Evolutionary conservation across 2,797 vertebrate species (phyloP), one percentile per base, ranked within the genome.

Genomic region (Acipenser ruthenus): DNA sequence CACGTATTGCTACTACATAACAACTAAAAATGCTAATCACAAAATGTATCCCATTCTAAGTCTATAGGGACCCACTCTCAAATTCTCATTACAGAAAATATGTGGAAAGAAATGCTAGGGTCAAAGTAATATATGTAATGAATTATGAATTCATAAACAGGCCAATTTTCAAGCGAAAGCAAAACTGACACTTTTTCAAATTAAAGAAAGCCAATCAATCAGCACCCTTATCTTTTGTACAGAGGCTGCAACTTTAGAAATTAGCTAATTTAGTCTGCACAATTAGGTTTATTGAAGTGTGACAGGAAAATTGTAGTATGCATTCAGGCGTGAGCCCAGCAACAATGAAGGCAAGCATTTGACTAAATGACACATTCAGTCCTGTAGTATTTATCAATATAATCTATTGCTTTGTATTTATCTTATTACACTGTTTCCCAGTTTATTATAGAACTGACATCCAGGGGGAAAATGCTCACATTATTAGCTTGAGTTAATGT

Each of bases 201-300:
- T 73, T 77, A 64, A 82, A 86, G 86, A 86, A 91, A 91, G 90
- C 92, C 92, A 94, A 95, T 96, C 93, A 95, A 94, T 94, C 92
- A 93, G 88, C 85, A 88, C 83, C 83, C 92, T 95, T 97, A 96
- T 97, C 94, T 94, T 85, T 84, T 79, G 87, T 91, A 92, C 91
- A 91, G 92, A 92, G 93, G 91, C 92, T 90, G 91, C 88, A 93
- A 94, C 92, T 96, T 95, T 92, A 94, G 93, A 96, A 97, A 97
- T 95, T 94, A 96, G 92, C 93, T 96, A 90, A 95, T 98, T 98
- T 95, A 95, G 95, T 96, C 95, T 94, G 91, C 90, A 96, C 95
- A 97, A 97, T 98, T 97, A 98, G 91, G 93, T 93, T 93, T 96
- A 97, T 95, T 96, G 93, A 91, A 96, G 94, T 95, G 95, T 97